phyloP scores from a whole-genome alignment of 2,113 vertebrate species.

The Ellobius talpinus region DNA sequence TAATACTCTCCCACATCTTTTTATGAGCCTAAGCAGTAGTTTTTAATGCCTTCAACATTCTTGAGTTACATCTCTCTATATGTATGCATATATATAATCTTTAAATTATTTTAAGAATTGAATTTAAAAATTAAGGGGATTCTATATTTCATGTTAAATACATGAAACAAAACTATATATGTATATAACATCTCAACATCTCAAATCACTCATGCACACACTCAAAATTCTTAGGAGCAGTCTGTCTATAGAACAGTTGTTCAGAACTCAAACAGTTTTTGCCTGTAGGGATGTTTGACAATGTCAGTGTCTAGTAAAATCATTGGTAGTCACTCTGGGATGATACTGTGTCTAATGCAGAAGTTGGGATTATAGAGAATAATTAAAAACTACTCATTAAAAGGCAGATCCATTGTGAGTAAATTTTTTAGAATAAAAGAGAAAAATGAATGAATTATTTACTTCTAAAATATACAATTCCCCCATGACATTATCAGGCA shows the following conservation, averaged over 20 bases:
- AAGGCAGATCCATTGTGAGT: not conserved
- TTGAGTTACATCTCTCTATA: not conserved
- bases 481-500: not conserved
- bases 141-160: not conserved
- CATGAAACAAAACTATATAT: not conserved
- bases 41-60: not conserved
- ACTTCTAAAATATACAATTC: not conserved
- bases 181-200: not conserved
- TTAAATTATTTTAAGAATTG: not conserved
- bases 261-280: not conserved
- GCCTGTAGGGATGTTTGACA: not conserved
- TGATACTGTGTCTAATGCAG: not conserved
- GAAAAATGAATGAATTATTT: not conserved
- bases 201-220: not conserved
- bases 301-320: not conserved
- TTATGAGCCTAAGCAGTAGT: not conserved
- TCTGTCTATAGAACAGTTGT: not conserved
- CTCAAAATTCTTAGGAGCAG: not conserved
- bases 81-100: too few relatives aligned
- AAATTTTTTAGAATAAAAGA: not conserved
- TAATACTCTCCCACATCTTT: not conserved
- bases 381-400: too few relatives aligned
- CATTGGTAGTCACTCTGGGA: not conserved
- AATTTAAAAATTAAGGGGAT: not conserved
- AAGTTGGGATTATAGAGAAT: not conserved